Evolutionary conservation across 2,888 invertebrate species (phyloP).

Genomic region (Rapana venosa): DNA sequence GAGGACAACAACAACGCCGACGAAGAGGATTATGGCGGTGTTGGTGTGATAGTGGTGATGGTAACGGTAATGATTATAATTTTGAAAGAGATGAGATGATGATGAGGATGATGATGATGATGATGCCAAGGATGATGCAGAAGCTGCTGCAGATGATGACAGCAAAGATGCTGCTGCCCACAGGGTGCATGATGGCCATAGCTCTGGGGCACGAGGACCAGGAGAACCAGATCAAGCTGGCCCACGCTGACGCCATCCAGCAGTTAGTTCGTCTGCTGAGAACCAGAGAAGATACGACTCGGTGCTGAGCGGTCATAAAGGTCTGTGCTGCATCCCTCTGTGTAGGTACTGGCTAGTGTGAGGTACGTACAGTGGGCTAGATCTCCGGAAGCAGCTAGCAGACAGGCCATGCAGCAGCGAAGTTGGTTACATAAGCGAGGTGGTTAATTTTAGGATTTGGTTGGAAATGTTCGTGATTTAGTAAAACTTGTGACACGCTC

Average conservation of each 20-base stretch:
- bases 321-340: constrained; percentile 77
- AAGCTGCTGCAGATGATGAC: not conserved
- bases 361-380: too few species aligned
- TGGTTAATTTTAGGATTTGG: too few species aligned
- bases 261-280: constrained; percentile 76
- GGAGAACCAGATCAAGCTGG: constrained; percentile 76
- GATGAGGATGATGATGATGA: not conserved
- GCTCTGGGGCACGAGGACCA: constrained; percentile 76
- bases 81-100: not conserved
- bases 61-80: too few species aligned
- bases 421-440: too few species aligned
- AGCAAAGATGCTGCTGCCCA: not conserved
- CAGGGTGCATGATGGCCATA: constrained; percentile 77
- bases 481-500: too few species aligned
- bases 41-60: too few species aligned
- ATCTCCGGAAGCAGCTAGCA: too few species aligned
- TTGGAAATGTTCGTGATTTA: too few species aligned
- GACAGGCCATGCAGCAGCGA: too few species aligned
- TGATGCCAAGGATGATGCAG: too few species aligned
- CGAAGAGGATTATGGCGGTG: not conserved
- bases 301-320: constrained; percentile 75
- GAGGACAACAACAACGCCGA: not conserved
- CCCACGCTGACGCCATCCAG: constrained; percentile 74
- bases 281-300: constrained; percentile 70
- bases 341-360: constrained; percentile 69